Evolutionary conservation across 2,888 invertebrate genomes (phyloP).

Genomic region (Andricus curvator): DNA sequence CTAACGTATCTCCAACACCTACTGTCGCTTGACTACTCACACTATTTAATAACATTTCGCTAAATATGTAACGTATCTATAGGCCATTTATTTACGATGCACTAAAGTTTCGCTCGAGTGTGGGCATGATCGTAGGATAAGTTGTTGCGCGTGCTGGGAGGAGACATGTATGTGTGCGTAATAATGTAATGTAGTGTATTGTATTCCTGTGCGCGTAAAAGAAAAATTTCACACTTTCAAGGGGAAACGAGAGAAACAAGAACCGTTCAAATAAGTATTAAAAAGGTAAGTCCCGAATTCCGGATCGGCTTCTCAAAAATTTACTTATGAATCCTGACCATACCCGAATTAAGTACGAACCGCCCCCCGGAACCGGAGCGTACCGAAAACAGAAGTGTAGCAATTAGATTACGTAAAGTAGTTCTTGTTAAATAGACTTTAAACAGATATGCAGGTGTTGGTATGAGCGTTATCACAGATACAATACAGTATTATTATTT

Average conservation of each 20-base stretch:
- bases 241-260: slow-evolving; percentile 7
- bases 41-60: slow-evolving; percentile 49
- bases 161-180: not conserved
- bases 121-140: slow-evolving; percentile 36
- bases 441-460: slow-evolving; percentile 52
- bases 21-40: slow-evolving; percentile 51
- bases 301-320: too few species aligned
- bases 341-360: slow-evolving; percentile 40
- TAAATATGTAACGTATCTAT: slow-evolving; percentile 54
- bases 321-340: slow-evolving; percentile 20
- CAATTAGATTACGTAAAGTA: not conserved
- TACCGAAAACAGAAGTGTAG: not conserved
- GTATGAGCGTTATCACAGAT: slow-evolving; percentile 71
- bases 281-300: slow-evolving; percentile 7
- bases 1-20: slow-evolving; percentile 41
- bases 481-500: slow-evolving; percentile 60
- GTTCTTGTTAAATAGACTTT: slow-evolving; percentile 21
- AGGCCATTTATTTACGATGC: slow-evolving; percentile 47
- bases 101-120: slow-evolving; percentile 43
- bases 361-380: slow-evolving; percentile 18
- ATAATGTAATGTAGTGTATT: not conserved
- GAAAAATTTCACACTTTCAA: not conserved
- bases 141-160: slow-evolving; percentile 20
- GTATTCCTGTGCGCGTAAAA: not conserved
- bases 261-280: not conserved